Conservation (phyloP, 2,113 vertebrate species). For the Grantiella picta region DNA sequence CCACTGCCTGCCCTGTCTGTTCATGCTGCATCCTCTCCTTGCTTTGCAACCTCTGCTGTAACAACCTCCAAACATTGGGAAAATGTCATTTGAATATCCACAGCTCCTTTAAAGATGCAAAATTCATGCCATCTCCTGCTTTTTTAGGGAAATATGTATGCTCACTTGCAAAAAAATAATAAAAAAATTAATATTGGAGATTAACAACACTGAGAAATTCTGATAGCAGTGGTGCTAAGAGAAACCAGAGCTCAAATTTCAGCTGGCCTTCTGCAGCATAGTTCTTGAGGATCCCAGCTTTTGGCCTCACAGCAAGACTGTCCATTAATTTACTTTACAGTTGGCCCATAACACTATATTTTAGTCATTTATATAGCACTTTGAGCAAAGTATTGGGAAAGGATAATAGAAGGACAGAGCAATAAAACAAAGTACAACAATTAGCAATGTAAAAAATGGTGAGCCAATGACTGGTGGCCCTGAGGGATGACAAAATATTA, state of each 20-base stretch:
- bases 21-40: rapidly evolving
- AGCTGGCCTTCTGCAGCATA: neutral
- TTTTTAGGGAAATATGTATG: neutral
- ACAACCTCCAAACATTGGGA: neutral
- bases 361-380: slow-evolving; percentile 21
- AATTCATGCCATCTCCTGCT: neutral
- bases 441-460: neutral
- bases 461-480: neutral
- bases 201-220: neutral
- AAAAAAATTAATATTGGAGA: neutral
- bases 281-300: neutral
- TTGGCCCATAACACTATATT: neutral
- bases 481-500: neutral
- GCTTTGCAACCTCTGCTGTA: neutral
- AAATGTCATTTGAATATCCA: neutral
- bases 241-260: neutral
- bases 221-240: neutral
- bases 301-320: neutral
- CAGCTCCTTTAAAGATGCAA: neutral
- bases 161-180: rapidly evolving
- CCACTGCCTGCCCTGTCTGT: neutral
- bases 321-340: neutral
- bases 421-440: slow-evolving; percentile 25
- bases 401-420: slow-evolving; percentile 7
- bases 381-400: neutral